Evolutionary conservation across 2,797 vertebrate species (phyloP).

Genomic region (Phataginus tetradactyla): DNA sequence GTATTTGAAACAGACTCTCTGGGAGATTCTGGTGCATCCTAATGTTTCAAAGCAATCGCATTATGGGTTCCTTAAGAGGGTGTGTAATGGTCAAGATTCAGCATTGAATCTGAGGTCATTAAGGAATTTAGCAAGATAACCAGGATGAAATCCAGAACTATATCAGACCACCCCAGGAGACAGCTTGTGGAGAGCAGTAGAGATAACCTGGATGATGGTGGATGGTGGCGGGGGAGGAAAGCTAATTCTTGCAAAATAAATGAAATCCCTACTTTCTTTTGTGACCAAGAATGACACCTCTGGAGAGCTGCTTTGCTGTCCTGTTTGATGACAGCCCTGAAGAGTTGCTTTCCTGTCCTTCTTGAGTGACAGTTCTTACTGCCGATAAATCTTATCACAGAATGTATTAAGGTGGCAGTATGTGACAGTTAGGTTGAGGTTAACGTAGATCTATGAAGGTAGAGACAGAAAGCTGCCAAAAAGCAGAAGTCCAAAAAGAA

Average conservation of each 20-base stretch:
- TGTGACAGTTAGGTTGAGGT: not conserved
- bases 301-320: not conserved
- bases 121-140: not conserved
- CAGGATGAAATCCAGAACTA: not conserved
- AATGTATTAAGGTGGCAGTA: not conserved
- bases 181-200: not conserved
- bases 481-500: not conserved
- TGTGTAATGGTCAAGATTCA: not conserved
- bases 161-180: not conserved
- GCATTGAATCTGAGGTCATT: constrained; percentile 24
- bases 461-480: not conserved
- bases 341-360: not conserved
- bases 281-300: not conserved
- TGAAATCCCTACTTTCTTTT: not conserved
- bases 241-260: constrained; percentile 6
- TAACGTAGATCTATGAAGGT: not conserved
- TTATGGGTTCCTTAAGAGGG: constrained; percentile 1
- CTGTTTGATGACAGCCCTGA: not conserved
- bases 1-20: not conserved
- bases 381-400: not conserved
- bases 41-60: constrained; percentile 17
- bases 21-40: not conserved
- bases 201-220: not conserved
- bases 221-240: not conserved
- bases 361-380: not conserved